Base-by-base conservation (phyloP, 2,113 vertebrate genomes). In the Sapayoa aenigma region DNA sequence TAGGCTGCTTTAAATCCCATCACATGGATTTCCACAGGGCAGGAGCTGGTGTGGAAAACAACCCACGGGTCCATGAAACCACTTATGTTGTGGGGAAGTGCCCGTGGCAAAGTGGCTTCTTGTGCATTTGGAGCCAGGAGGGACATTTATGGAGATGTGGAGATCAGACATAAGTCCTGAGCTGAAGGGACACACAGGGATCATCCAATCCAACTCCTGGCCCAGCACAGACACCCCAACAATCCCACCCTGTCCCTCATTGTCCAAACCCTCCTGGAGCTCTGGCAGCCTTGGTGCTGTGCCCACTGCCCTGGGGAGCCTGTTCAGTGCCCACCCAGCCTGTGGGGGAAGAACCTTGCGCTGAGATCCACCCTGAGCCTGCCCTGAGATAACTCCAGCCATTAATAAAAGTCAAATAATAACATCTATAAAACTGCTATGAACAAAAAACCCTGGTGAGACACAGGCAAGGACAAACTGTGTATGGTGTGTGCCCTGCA, bases 21-120 rank as follows among this genome's bases (percentile, higher is more conserved):
- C 22, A 3, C 11, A 1, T 0, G 22, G 44, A 10, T 55, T 52
- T 9, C 13, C 22, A 9, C 9, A 4, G 31, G 15, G 6, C 4
- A 30, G 35, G 68, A 37, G 35, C 27, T 13, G 35, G 19, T n/a
- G 50, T 50, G 58, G 50, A 6, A 28, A 68, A 19, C 25, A 62
- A 47, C 76, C 12, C 37, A 2, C 2, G 9, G 82, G n/a, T 35
- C 44, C 5, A 3, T 7, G 68, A 35, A 53, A 20, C 53, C 41
- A 2, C 44, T 2, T 0, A 6, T 1, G 0, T 1, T n/a, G 44
- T 44, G 30, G 25, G 23, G 14, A 37, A 11, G 23, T 41, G 47
- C 60, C 41, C 9, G 1, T 9, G 53, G 46, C 37, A 25, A 60
- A 53, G 41, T 3, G 20, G 33, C 21, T 58, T 28, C 63, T 12